Conservation (phyloP, 2,888 invertebrate genomes). For the Tigriopus californicus region DNA sequence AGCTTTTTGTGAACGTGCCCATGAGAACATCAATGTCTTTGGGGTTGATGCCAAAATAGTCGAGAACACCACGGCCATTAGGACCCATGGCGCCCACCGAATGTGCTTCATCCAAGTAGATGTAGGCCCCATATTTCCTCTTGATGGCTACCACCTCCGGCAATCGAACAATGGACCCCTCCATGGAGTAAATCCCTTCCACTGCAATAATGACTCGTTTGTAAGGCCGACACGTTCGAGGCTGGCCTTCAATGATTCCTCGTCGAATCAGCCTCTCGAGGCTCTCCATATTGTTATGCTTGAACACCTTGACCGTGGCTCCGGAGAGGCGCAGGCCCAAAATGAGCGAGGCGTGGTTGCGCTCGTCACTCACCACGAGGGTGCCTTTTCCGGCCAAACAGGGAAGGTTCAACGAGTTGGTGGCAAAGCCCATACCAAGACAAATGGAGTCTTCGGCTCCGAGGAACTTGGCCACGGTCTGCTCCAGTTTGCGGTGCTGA, state of each 20-base stretch:
- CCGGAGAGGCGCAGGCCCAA: slow-evolving; percentile 73
- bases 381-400: slow-evolving; percentile 61
- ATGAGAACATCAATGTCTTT: slow-evolving; percentile 77
- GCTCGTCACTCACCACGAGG: slow-evolving; percentile 82
- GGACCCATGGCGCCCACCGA: slow-evolving; percentile 84
- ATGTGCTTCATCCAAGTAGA: slow-evolving; percentile 96
- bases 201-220: slow-evolving; percentile 78
- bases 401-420: slow-evolving; percentile 83
- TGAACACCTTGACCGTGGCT: slow-evolving; percentile 65
- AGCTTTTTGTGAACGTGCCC: slow-evolving; percentile 98
- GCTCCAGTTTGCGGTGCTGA: slow-evolving; percentile 62
- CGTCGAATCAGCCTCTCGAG: slow-evolving; percentile 56
- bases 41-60: slow-evolving; percentile 64
- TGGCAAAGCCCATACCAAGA: slow-evolving; percentile 97
- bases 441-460: slow-evolving; percentile 83
- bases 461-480: slow-evolving; percentile 62
- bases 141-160: slow-evolving; percentile 73
- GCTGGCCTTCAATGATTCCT: slow-evolving; percentile 59
- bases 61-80: slow-evolving; percentile 66
- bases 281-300: slow-evolving; percentile 39
- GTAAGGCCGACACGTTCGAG: slow-evolving; percentile 56
- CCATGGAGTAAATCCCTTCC: slow-evolving; percentile 97
- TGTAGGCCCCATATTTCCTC: slow-evolving; percentile 70
- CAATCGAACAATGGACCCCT: slow-evolving; percentile 79
- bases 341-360: slow-evolving; percentile 92